These are phyloP conservation scores for Turnix velox DNA, from an alignment of 2,113 vertebrate species.

Conservation along the genomic window DNA sequence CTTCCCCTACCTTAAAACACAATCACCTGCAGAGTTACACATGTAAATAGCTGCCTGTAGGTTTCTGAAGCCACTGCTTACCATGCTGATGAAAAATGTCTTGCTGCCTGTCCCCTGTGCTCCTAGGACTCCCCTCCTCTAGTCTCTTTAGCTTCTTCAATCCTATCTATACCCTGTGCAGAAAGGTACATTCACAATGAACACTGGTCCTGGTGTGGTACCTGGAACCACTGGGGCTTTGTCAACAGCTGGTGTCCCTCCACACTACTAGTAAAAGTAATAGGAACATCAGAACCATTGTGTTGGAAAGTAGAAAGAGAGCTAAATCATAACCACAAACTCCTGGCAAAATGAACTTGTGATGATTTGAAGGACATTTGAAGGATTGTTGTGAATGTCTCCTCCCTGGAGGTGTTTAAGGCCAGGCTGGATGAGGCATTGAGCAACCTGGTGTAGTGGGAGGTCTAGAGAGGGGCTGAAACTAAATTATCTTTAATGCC, in stretches of 20 bases:
- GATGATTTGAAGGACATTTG: background rate
- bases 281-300: background rate
- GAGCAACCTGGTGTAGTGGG: too few species aligned
- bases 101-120: background rate
- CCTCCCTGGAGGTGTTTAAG: too few species aligned
- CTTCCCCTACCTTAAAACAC: background rate
- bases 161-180: background rate
- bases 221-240: background rate
- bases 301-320: background rate
- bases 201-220: rapidly evolving
- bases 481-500: too few species aligned
- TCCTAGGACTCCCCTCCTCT: background rate
- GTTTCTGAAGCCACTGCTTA: background rate
- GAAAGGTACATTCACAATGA: background rate
- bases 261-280: background rate
- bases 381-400: too few species aligned
- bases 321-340: background rate
- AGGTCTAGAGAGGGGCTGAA: too few species aligned
- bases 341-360: background rate
- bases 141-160: background rate
- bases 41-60: background rate
- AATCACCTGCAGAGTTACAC: background rate
- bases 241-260: background rate
- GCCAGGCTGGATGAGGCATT: too few species aligned
- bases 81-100: background rate